These are phyloP conservation scores for Chiloscyllium punctatum DNA, from an alignment of 2,797 vertebrate genomes.

Conservation along the genomic window DNA sequence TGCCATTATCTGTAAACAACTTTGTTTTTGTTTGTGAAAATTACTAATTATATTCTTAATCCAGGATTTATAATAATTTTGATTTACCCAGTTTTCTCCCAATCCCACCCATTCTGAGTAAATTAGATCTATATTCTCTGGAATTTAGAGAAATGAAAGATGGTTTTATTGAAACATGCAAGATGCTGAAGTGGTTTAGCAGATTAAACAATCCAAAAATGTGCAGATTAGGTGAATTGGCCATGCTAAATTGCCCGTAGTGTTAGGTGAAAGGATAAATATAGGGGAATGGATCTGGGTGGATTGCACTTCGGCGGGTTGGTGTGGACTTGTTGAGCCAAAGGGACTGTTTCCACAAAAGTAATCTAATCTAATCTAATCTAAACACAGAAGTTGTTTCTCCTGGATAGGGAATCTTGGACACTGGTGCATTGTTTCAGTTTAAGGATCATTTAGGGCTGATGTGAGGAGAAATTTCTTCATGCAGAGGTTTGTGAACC, in stretches of 20 bases:
- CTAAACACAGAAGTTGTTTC: not conserved
- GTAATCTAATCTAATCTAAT: too few species aligned
- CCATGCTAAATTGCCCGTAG: too few species aligned
- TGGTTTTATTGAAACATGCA: not conserved
- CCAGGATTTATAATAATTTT: not conserved
- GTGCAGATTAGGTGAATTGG: too few species aligned
- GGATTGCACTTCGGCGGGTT: too few species aligned
- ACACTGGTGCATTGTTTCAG: not conserved
- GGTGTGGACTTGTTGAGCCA: too few species aligned
- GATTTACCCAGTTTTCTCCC: not conserved
- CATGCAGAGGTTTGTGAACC: not conserved
- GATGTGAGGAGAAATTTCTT: not conserved
- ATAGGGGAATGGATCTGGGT: too few species aligned
- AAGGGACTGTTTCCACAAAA: too few species aligned
- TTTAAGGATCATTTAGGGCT: not conserved
- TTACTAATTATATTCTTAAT: too few species aligned
- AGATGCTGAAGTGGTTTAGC: not conserved
- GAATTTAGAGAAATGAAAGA: not conserved
- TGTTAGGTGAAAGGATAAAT: too few species aligned
- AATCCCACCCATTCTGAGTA: not conserved
- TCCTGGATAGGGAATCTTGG: not conserved
- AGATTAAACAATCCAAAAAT: not conserved
- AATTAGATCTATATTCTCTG: not conserved
- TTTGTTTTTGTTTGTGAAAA: too few species aligned
- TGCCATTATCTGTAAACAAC: too few species aligned